A percentile compares a stretch with the other conserved stretches of the same genome.
Conservation (phyloP, 2,113 vertebrate genomes). For the Tragelaphus buxtoni region DNA sequence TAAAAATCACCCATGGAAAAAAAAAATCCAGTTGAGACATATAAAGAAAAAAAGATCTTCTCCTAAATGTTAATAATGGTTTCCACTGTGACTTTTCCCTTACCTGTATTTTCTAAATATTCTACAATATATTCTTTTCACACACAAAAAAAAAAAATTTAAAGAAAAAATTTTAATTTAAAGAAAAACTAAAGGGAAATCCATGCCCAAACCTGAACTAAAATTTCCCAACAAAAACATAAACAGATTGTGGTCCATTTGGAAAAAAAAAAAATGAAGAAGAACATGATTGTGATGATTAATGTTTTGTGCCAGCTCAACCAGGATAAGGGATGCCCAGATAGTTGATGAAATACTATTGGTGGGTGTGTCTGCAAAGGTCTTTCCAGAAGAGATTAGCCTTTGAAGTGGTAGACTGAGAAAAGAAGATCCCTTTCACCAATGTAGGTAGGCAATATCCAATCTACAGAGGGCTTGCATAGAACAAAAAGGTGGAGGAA, state of each 20-base stretch:
- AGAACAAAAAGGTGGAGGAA: not conserved
- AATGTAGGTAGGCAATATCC: not conserved
- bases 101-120: not conserved
- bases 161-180: not conserved
- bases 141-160: not conserved
- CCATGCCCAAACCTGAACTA: not conserved
- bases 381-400: not conserved
- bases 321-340: not conserved
- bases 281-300: not conserved
- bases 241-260: not conserved
- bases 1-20: not conserved
- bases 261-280: not conserved
- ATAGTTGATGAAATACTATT: not conserved
- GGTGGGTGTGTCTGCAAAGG: not conserved
- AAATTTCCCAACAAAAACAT: constrained; percentile 15
- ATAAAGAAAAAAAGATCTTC: not conserved
- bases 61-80: not conserved
- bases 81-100: not conserved
- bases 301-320: not conserved
- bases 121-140: not conserved
- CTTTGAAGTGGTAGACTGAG: not conserved
- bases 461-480: not conserved
- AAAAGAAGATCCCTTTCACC: not conserved
- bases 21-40: not conserved
- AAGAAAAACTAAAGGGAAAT: not conserved